Conservation (phyloP, 2,113 vertebrate genomes). For the Seriola rivoliana region DNA sequence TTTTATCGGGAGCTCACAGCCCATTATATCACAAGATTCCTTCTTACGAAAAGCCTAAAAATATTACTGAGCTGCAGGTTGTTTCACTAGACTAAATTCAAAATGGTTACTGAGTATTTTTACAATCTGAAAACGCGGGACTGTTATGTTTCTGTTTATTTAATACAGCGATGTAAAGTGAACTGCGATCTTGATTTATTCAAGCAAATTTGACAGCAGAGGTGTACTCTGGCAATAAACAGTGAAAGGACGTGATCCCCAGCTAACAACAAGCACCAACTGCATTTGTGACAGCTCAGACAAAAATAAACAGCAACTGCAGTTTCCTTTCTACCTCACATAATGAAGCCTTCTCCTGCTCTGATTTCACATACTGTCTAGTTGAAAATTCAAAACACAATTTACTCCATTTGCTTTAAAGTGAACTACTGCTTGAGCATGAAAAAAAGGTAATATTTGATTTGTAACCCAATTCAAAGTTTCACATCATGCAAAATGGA, state of each 20-base stretch:
- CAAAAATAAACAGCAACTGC: not conserved
- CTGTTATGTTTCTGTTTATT: not conserved
- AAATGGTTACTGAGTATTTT: not conserved
- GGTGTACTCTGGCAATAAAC: not conserved
- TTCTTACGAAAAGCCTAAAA: not conserved
- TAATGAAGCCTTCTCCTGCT: not conserved
- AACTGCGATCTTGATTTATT: conserved; percentile 11
- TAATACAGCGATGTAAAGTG: not conserved
- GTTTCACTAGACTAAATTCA: not conserved
- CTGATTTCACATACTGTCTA: not conserved
- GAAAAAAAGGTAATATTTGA: not conserved
- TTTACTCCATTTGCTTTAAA: not conserved
- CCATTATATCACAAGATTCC: not conserved
- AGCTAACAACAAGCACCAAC: not conserved
- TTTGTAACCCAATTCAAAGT: not conserved
- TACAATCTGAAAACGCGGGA: not conserved
- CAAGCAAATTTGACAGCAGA: not conserved
- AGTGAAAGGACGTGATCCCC: not conserved
- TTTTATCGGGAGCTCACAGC: not conserved
- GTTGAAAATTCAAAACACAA: not conserved
- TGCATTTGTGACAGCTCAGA: not conserved
- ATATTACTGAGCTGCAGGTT: not conserved
- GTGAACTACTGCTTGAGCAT: not conserved
- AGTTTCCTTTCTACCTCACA: not conserved
- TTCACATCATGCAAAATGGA: not conserved